phyloP scores from a whole-genome alignment of 2,888 invertebrate genomes.

The Chrysina gloriosa region DNA sequence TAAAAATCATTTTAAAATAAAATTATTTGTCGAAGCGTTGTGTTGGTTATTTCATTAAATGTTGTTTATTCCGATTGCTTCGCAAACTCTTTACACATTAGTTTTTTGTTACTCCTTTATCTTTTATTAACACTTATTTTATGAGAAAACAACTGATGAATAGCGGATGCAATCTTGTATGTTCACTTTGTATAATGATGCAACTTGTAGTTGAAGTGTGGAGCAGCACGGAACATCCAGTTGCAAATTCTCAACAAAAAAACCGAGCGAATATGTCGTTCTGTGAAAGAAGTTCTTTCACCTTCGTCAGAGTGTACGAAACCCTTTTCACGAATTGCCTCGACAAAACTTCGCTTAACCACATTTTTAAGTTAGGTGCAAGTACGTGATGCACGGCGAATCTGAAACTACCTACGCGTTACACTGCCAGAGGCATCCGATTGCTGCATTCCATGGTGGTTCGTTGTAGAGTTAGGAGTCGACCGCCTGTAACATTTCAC shows the following conservation, averaged over 20 bases:
- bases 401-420: constrained; percentile 34
- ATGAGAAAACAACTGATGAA: too few species aligned
- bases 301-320: background rate
- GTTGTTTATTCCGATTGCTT: too few species aligned
- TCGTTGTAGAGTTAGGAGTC: constrained; percentile 4
- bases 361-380: constrained; percentile 26
- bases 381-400: constrained; percentile 35
- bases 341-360: constrained; percentile 26
- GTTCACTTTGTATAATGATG: background rate
- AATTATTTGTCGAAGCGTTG: too few species aligned
- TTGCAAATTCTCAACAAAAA: background rate
- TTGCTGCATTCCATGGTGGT: constrained; percentile 21
- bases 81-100: too few species aligned
- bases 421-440: constrained; percentile 16
- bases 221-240: constrained; percentile 3
- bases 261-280: background rate
- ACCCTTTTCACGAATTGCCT: background rate
- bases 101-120: too few species aligned
- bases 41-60: too few species aligned
- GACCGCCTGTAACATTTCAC: background rate
- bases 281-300: background rate
- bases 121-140: too few species aligned
- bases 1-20: too few species aligned
- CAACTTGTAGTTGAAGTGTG: constrained; percentile 4
- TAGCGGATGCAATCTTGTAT: too few species aligned